These are phyloP conservation scores for Eremophila alpestris DNA, from an alignment of 2,797 vertebrate species.

Conservation along the genomic window DNA sequence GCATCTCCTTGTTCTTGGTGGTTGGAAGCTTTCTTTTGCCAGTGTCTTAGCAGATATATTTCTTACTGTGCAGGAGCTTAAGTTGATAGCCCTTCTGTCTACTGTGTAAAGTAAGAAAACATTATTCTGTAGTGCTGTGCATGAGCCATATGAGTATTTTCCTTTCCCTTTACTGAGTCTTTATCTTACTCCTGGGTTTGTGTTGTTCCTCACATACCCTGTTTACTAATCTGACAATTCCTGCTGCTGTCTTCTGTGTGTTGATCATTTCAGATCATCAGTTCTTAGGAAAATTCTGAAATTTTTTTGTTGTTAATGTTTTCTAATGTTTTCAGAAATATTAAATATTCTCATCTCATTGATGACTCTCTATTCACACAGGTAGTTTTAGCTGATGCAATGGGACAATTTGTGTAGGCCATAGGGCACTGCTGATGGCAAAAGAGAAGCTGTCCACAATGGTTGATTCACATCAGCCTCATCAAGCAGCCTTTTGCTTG, in stretches of 20 bases:
- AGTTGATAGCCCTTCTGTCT: background rate
- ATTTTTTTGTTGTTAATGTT: background rate
- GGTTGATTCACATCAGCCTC: background rate
- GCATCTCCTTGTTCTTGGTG: background rate
- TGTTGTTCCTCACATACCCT: background rate
- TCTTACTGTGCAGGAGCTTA: background rate
- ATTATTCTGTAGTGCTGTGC: background rate
- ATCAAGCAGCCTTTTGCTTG: background rate
- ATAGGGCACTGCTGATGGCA: background rate
- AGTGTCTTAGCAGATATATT: background rate
- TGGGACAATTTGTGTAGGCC: background rate
- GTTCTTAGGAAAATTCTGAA: background rate
- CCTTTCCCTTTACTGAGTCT: background rate
- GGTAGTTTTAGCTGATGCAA: background rate
- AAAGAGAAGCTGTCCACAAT: background rate
- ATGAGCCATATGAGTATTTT: background rate
- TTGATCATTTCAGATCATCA: background rate
- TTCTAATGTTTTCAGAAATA: background rate
- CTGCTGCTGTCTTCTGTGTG: background rate
- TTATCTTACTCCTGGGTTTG: background rate
- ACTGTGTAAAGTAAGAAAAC: background rate
- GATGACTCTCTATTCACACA: background rate
- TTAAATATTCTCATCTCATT: background rate
- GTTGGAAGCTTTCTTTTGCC: background rate
- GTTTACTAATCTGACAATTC: background rate